Percentiles rank a stretch among this genome's conserved stretches.
Conservation (phyloP, 2,797 vertebrate genomes). For the Cyprinella venusta region DNA sequence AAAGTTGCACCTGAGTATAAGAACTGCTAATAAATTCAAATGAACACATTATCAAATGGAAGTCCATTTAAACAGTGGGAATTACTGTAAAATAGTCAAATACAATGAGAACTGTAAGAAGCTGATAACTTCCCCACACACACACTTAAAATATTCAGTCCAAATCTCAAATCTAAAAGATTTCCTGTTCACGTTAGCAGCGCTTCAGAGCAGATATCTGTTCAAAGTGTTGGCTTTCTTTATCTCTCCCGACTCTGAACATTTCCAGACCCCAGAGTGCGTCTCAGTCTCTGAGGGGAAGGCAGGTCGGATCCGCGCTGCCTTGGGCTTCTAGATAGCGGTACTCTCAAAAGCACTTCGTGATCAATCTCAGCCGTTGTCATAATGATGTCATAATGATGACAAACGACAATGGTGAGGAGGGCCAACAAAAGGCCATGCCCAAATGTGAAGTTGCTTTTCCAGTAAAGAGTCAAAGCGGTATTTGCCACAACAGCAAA, state of each 20-base stretch:
- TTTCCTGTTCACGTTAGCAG: constrained; percentile 58
- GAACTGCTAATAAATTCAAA: background rate
- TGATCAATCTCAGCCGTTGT: constrained; percentile 60
- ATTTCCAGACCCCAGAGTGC: constrained; percentile 64
- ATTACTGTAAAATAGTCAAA: background rate
- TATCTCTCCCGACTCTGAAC: constrained; percentile 58
- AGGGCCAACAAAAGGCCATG: constrained; percentile 43
- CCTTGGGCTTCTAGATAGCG: constrained; percentile 55
- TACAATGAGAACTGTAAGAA: background rate
- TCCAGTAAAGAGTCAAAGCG: constrained; percentile 58
- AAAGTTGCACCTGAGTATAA: background rate
- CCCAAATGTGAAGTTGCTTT: constrained; percentile 47
- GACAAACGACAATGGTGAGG: constrained; percentile 59
- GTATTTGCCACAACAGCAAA: constrained; percentile 44
- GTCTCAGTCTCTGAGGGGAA: constrained; percentile 48
- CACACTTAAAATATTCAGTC: constrained; percentile 35
- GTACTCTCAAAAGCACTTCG: constrained; percentile 49
- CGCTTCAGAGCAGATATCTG: constrained; percentile 55
- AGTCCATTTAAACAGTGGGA: background rate
- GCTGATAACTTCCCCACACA: background rate
- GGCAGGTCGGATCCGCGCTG: constrained; percentile 41
- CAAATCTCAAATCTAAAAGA: constrained; percentile 56
- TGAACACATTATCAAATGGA: background rate
- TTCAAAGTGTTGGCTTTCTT: constrained; percentile 60
- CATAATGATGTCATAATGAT: constrained; percentile 61